A percentile compares a stretch with the other conserved stretches of the same genome.
Evolutionary conservation across 1,140 invertebrate genomes (phyloP).

Genomic region (Dryas iulia): DNA sequence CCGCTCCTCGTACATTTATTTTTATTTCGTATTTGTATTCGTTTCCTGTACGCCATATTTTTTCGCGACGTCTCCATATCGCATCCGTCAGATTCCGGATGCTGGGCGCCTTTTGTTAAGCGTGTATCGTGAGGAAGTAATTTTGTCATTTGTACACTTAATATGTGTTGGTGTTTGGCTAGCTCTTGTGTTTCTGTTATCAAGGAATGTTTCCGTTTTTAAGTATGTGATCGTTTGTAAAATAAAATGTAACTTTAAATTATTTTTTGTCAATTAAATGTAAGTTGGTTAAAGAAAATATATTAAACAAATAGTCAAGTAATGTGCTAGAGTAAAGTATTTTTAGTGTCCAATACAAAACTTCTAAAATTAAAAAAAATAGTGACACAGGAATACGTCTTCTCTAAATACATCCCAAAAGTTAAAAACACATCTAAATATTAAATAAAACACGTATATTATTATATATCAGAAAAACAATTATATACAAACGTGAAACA

Average conservation of each 20-base stretch:
- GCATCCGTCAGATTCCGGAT: slow-evolving; percentile 42
- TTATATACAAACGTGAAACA: no score
- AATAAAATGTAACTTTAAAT: neutral
- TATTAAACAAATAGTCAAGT: no score
- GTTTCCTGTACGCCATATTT: slow-evolving; percentile 68
- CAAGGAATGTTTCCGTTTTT: neutral
- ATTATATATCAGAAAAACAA: no score
- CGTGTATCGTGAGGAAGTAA: slow-evolving; percentile 34
- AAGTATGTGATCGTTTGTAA: neutral
- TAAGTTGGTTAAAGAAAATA: no score
- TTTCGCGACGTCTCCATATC: slow-evolving; percentile 60
- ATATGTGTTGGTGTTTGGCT: slow-evolving; percentile 8
- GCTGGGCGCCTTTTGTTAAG: slow-evolving; percentile 41
- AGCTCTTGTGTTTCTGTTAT: neutral
- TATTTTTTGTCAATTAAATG: no score
- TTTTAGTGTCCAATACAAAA: no score
- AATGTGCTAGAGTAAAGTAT: no score
- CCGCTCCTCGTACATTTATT: slow-evolving; percentile 65
- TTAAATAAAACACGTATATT: no score
- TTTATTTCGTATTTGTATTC: slow-evolving; percentile 75
- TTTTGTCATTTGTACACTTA: slow-evolving; percentile 35
- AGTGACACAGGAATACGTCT: no score
- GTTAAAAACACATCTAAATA: no score
- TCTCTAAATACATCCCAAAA: no score
- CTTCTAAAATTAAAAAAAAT: no score